Evolutionary conservation across 2,888 invertebrate genomes (phyloP).

Genomic region (Cordilura impudica): DNA sequence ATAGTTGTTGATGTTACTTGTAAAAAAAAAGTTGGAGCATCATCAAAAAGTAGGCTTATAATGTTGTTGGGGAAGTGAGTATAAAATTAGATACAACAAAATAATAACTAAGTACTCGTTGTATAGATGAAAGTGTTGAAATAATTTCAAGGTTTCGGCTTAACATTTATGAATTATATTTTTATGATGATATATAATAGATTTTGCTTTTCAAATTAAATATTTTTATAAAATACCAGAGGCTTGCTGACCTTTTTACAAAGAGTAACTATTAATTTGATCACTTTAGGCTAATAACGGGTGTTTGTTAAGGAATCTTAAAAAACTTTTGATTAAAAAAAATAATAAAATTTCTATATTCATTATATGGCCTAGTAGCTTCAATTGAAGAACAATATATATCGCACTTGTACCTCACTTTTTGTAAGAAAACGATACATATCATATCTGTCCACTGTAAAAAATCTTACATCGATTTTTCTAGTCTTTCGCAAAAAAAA

Average conservation of each 20-base stretch:
- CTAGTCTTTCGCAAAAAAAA: no score
- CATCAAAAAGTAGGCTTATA: conserved; percentile 29
- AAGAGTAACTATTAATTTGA: not conserved
- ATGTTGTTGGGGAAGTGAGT: conserved; percentile 3
- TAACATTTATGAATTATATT: conserved; percentile 3
- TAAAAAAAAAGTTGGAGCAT: conserved; percentile 13
- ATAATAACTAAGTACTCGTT: no score
- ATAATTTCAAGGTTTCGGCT: conserved; percentile 24
- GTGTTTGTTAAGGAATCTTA: no score
- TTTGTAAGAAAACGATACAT: no score
- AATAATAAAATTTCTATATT: no score
- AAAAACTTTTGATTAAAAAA: no score
- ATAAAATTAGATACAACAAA: conserved; percentile 21
- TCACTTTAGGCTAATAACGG: not conserved
- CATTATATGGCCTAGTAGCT: no score
- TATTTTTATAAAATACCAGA: not conserved
- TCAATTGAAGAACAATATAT: no score
- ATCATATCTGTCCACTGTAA: no score
- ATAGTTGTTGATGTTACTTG: not conserved
- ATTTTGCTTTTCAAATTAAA: not conserved
- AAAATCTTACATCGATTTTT: no score
- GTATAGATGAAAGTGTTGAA: conserved; percentile 3
- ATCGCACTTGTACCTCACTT: no score
- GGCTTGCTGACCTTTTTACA: not conserved
- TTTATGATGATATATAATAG: not conserved